A percentile compares a stretch with the other conserved stretches of the same genome.
Evolutionary conservation across 1,140 invertebrate species (phyloP).

Genomic region (Eupeodes corollae): DNA sequence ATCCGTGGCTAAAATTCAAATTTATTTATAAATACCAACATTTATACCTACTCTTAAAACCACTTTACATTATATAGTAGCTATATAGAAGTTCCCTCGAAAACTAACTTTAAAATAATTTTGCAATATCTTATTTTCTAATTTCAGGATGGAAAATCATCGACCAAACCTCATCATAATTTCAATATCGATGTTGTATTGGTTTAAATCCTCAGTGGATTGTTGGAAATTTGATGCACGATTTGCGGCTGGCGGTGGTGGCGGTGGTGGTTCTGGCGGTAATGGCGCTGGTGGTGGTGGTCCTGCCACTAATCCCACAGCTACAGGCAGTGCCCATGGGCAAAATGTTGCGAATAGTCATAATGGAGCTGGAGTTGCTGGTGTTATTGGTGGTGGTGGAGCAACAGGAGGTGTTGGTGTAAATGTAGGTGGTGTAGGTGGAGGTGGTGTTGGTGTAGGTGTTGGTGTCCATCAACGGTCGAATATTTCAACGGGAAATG

Average conservation of each 20-base stretch:
- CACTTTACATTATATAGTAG: too few species aligned
- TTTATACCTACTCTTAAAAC: too few species aligned
- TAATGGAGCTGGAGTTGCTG: not conserved
- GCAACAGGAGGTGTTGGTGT: not conserved
- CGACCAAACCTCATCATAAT: slow-evolving; percentile 13
- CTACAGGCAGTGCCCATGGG: not conserved
- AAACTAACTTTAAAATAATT: too few species aligned
- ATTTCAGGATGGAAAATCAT: too few species aligned
- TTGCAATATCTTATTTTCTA: too few species aligned
- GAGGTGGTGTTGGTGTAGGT: not conserved
- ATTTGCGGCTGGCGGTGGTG: slow-evolving; percentile 15
- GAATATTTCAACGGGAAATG: too few species aligned
- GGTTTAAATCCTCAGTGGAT: slow-evolving; percentile 22
- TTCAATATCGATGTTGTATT: slow-evolving; percentile 26
- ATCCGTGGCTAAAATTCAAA: too few species aligned
- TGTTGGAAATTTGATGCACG: slow-evolving; percentile 32
- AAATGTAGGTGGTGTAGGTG: slow-evolving; percentile 1
- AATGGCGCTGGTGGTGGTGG: not conserved
- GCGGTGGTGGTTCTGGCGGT: slow-evolving; percentile 2
- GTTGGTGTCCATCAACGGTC: not conserved
- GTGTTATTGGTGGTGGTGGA: not conserved
- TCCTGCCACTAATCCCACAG: not conserved
- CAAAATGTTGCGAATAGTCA: not conserved
- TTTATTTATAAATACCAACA: too few species aligned
- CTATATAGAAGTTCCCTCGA: too few species aligned